Evolutionary conservation across 1,140 invertebrate genomes (phyloP).

Genomic region (Drosophila triauraria): DNA sequence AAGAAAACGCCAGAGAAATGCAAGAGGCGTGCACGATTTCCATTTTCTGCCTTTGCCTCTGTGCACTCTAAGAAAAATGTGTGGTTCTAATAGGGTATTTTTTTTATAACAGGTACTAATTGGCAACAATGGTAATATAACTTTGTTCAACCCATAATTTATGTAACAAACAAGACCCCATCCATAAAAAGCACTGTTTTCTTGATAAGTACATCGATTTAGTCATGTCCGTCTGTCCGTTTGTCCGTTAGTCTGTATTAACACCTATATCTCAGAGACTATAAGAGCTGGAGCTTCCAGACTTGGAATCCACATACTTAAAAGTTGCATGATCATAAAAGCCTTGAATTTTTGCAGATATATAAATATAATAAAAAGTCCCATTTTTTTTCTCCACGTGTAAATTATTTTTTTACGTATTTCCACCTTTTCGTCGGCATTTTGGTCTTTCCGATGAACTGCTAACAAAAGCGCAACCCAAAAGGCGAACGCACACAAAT

Average conservation of each 20-base stretch:
- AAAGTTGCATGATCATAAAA: too few species aligned
- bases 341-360: too few species aligned
- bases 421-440: constrained; percentile 33
- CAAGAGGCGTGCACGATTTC: constrained; percentile 70
- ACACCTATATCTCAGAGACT: neutral
- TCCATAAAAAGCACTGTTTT: too few species aligned
- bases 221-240: neutral
- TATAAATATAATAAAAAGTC: too few species aligned
- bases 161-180: too few species aligned
- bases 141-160: too few species aligned
- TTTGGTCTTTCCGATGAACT: constrained; percentile 63
- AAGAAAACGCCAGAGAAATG: constrained; percentile 53
- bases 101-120: too few species aligned
- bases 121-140: too few species aligned
- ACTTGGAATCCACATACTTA: neutral
- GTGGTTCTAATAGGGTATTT: neutral
- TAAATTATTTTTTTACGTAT: constrained; percentile 10
- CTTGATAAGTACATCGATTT: neutral
- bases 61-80: neutral
- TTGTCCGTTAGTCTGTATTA: neutral
- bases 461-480: constrained; percentile 67
- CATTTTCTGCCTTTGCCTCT: constrained; percentile 52
- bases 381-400: neutral
- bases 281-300: neutral
- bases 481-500: constrained; percentile 59